A percentile compares a stretch with the other conserved stretches of the same genome.
Evolutionary conservation across 2,113 vertebrate genomes (phyloP).

Genomic region (Tricholaema leucomelas): DNA sequence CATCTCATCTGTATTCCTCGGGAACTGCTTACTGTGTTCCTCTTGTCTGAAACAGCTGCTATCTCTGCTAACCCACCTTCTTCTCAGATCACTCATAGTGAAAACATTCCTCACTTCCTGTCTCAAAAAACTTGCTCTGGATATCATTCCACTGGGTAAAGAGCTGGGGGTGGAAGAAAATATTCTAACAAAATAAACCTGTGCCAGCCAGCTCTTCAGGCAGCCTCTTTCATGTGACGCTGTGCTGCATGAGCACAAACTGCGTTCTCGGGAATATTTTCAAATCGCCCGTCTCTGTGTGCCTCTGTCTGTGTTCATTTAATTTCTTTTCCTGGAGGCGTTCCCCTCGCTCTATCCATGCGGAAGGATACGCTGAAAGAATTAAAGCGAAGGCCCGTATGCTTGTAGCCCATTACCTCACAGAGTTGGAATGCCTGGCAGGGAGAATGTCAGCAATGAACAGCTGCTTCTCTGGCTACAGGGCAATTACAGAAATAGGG

Average conservation of each 20-base stretch:
- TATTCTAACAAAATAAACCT: not conserved
- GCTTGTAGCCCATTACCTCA: conserved; percentile 87
- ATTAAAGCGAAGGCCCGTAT: conserved; percentile 57
- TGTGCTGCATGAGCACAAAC: not conserved
- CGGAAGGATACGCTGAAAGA: conserved; percentile 76
- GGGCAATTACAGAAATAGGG: conserved; percentile 72
- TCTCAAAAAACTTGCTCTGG: conserved; percentile 63
- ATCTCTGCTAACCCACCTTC: conserved; percentile 49
- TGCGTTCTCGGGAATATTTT: not conserved
- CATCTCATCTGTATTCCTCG: conserved; percentile 62
- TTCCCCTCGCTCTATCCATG: conserved; percentile 68
- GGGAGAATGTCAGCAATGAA: conserved; percentile 83
- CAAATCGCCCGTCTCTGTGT: not conserved
- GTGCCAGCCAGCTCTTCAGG: not conserved
- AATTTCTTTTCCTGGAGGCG: conserved; percentile 69
- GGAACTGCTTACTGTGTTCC: conserved; percentile 22
- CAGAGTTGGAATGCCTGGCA: conserved; percentile 89
- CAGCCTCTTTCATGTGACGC: not conserved
- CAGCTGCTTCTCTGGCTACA: conserved; percentile 76
- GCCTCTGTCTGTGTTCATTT: conserved; percentile 32
- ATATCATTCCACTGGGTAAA: conserved; percentile 78
- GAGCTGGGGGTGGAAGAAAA: conserved; percentile 55
- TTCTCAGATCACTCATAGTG: conserved; percentile 63
- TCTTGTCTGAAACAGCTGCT: conserved; percentile 40
- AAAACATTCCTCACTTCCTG: conserved; percentile 87